Conservation (phyloP, 1,140 invertebrate genomes). For the Platyura marginata region DNA sequence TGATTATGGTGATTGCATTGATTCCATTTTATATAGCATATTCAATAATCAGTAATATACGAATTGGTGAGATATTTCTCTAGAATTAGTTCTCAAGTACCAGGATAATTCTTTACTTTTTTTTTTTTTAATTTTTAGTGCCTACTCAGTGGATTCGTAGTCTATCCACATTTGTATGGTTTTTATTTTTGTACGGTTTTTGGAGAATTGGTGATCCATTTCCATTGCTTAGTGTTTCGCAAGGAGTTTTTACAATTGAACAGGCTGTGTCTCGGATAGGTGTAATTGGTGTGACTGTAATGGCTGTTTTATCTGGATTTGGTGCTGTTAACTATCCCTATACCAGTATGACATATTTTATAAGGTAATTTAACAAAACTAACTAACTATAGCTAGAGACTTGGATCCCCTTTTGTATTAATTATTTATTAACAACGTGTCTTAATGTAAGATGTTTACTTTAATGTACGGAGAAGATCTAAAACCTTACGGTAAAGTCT, state of each 20-base stretch:
- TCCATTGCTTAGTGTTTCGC: conserved; percentile 66
- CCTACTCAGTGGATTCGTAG: conserved; percentile 57
- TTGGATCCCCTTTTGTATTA: too few relatives aligned
- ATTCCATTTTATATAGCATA: conserved; percentile 97
- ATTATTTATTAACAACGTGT: too few relatives aligned
- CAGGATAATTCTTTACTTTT: not conserved
- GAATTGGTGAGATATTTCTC: conserved; percentile 53
- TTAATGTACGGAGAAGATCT: too few relatives aligned
- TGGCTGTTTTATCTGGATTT: conserved; percentile 97
- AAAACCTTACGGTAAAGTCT: too few relatives aligned
- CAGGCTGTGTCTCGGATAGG: conserved; percentile 84
- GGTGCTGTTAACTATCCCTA: conserved; percentile 99
- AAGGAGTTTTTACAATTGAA: conserved; percentile 24
- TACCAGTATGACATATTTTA: conserved; percentile 97
- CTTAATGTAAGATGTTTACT: too few relatives aligned
- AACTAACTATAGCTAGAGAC: too few relatives aligned
- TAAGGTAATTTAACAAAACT: conserved; percentile 62
- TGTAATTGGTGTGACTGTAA: conserved; percentile 97
- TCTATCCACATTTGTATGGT: conserved; percentile 70
- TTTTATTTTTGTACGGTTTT: conserved; percentile 87
- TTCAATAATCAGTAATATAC: conserved; percentile 80
- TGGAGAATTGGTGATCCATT: conserved; percentile 99
- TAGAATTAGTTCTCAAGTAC: not conserved
- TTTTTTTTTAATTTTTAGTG: conserved; percentile 39
- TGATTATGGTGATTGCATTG: conserved; percentile 89